Base-by-base conservation (phyloP, 1,140 invertebrate genomes). In the Zeugodacus cucurbitae region DNA sequence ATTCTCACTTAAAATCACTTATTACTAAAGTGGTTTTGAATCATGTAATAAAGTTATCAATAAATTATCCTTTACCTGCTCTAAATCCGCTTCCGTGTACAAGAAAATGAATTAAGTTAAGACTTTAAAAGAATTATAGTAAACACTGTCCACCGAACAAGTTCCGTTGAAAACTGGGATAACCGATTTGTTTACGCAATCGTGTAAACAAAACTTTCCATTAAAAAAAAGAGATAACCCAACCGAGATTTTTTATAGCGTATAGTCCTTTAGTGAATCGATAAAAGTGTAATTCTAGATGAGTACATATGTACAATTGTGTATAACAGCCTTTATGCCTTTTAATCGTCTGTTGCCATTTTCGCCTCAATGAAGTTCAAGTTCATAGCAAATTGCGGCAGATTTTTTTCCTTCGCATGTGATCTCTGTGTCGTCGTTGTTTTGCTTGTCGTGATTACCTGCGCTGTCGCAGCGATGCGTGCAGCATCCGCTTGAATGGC, bases 331-430 rank as follows among this genome's bases (percentile, higher is more conserved):
- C 26, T 32, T 26, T 29, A 26, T 64, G 62, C 34, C 26, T n/a
- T 74, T 74, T 74, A 37, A 37, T 41, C 20, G 17, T 74, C 26
- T 70, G 3, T n/a, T 26, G 26, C 4, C 8, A 70, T 14, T 44
- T 54, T 48, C 74, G 74, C 10, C 48, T 48, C n/a, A 29, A 82
- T 82, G 74, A 82, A 82, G 74, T 82, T 82, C 74, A 82, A 82
- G 74, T 44, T 82, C 74, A 26, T 20, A 48, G 34, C 41, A 82
- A 48, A 14, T 82, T 82, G 41, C 41, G 22, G 22, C 6, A 4
- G 14, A 14, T 74, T 74, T 41, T 41, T 74, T 41, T 41, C 67
- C 17, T 17, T 22, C 17, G 70, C 10, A 74, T 22, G 37, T 74
- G 17, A 74, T 8, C 7, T 82, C 8, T 29, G 41, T 37, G 34